Conservation (phyloP, 2,888 invertebrate species). For the Ramazzottius varieornatus region DNA sequence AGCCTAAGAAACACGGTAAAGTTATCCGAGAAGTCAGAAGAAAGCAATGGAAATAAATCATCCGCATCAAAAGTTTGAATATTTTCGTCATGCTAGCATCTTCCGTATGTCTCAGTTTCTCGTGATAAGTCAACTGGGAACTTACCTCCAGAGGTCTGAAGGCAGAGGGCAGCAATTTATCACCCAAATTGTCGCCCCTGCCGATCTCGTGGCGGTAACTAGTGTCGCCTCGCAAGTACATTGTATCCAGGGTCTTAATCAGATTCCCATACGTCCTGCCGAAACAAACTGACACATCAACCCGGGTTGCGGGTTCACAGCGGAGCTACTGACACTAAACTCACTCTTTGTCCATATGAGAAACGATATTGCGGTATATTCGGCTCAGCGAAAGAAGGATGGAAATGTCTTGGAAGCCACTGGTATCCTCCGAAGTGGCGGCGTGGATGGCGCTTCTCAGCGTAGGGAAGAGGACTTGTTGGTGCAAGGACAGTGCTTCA, state of each 20-base stretch:
- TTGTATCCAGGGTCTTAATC: not conserved
- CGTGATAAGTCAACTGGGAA: too few species aligned
- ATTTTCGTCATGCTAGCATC: too few species aligned
- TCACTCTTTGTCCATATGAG: not conserved
- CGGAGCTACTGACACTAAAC: too few species aligned
- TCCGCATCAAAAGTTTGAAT: too few species aligned
- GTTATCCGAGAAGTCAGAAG: too few species aligned
- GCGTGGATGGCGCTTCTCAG: not conserved
- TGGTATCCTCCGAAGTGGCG: not conserved
- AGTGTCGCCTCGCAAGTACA: not conserved
- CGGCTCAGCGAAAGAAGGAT: not conserved
- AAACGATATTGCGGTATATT: not conserved
- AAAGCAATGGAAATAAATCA: too few species aligned
- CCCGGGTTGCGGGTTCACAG: too few species aligned
- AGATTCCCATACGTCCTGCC: not conserved
- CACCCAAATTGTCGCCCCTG: not conserved
- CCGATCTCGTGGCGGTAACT: not conserved
- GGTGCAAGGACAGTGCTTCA: not conserved
- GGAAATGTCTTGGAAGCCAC: not conserved
- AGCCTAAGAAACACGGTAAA: too few species aligned
- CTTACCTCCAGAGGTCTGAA: not conserved
- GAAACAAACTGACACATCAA: not conserved
- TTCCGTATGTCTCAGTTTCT: too few species aligned
- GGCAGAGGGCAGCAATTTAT: not conserved
- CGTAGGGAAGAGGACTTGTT: not conserved